phyloP scores from a whole-genome alignment of 1,140 invertebrate genomes.

The Aporrectodea caliginosa region DNA sequence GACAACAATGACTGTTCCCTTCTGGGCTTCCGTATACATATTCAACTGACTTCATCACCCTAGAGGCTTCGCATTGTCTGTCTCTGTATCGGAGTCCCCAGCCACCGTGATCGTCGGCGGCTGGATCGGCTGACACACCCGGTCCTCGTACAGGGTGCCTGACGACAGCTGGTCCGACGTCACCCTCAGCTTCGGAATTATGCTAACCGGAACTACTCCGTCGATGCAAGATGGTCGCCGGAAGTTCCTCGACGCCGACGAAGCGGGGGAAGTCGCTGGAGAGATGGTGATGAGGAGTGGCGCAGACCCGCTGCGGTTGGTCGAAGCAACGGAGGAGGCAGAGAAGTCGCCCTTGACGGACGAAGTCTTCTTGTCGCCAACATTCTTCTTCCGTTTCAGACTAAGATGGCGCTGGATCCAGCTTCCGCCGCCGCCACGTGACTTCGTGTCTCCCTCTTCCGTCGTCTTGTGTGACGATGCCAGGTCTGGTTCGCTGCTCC shows the following conservation, averaged over 20 bases:
- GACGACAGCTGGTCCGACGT: not conserved
- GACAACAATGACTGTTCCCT: too few species aligned
- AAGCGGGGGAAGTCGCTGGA: conserved; percentile 30
- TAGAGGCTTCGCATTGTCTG: not conserved
- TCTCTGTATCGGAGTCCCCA: not conserved
- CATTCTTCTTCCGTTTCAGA: conserved; percentile 28
- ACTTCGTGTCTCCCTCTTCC: not conserved
- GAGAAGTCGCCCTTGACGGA: not conserved
- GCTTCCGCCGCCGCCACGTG: conserved; percentile 17
- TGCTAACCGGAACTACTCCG: conserved; percentile 25
- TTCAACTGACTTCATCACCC: too few species aligned
- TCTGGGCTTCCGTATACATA: too few species aligned
- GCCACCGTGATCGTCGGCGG: not conserved
- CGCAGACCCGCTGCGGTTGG: conserved; percentile 12
- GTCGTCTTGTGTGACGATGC: not conserved
- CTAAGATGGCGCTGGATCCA: conserved; percentile 32
- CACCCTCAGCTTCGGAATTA: conserved; percentile 3
- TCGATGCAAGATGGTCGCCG: conserved; percentile 32
- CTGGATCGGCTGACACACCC: too few species aligned
- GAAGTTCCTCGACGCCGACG: conserved; percentile 2
- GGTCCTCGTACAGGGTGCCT: not conserved
- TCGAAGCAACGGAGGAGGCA: not conserved
- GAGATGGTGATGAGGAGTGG: conserved; percentile 20
- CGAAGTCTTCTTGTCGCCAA: not conserved
- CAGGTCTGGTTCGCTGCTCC: conserved; percentile 33